Evolutionary conservation across 2,797 vertebrate genomes (phyloP).

Genomic region (Hoplostethus atlanticus): DNA sequence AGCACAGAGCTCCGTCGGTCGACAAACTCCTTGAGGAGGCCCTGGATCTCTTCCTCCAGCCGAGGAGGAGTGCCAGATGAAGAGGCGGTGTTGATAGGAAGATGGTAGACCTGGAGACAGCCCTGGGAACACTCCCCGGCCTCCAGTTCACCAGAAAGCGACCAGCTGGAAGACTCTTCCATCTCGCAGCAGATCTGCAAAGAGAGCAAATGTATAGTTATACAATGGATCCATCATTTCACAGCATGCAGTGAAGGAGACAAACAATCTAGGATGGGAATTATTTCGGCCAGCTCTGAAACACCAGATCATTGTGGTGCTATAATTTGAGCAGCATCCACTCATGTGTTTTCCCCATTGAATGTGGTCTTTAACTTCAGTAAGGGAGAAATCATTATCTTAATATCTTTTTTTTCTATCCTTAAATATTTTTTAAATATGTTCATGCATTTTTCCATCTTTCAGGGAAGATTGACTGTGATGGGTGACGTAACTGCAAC

Average conservation of each 20-base stretch:
- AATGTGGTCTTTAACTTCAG: no score
- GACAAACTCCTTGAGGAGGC: slow-evolving; percentile 89
- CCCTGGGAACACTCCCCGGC: slow-evolving; percentile 84
- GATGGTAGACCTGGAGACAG: slow-evolving; percentile 88
- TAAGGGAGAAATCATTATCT: no score
- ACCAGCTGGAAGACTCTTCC: slow-evolving; percentile 89
- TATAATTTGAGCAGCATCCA: no score
- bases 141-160: slow-evolving; percentile 84
- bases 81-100: slow-evolving; percentile 67
- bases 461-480: no score
- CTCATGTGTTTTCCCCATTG: no score
- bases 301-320: no score
- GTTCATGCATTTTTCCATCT: no score
- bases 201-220: slow-evolving; percentile 26
- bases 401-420: no score
- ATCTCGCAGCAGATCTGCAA: slow-evolving; percentile 93
- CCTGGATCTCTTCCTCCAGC: slow-evolving; percentile 80
- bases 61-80: slow-evolving; percentile 47
- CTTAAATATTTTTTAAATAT: no score
- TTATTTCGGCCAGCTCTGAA: background rate
- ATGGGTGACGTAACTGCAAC: no score
- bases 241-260: background rate
- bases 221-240: background rate
- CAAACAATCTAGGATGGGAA: no score
- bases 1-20: slow-evolving; percentile 87